phyloP scores from a whole-genome alignment of 2,797 vertebrate genomes.

The Siniperca undulata region DNA sequence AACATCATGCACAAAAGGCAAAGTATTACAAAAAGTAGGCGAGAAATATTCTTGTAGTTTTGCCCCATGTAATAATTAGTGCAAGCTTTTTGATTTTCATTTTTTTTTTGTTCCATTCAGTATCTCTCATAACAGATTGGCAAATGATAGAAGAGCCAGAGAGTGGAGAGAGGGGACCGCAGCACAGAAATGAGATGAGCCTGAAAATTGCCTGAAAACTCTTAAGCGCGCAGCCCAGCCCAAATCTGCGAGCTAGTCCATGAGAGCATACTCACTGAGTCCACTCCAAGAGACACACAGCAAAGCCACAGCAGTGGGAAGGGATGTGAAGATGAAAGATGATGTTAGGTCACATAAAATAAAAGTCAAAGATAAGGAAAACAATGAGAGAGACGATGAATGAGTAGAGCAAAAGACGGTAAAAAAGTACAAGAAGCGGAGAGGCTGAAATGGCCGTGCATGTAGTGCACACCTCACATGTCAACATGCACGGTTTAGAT shows the following conservation, averaged over 20 bases:
- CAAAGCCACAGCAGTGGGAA: constrained; percentile 75
- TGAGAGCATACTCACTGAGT: constrained; percentile 81
- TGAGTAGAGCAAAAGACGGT: constrained; percentile 14
- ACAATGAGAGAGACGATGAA: constrained; percentile 29
- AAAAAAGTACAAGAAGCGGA: constrained; percentile 10
- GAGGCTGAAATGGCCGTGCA: constrained; percentile 19
- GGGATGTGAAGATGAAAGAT: constrained; percentile 70
- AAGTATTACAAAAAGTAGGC: not conserved
- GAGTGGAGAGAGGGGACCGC: constrained; percentile 59
- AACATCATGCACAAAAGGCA: constrained; percentile 38
- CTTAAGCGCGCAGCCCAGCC: constrained; percentile 30
- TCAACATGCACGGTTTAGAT: constrained; percentile 16
- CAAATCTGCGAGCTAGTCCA: constrained; percentile 52
- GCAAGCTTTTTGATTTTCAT: constrained; percentile 14
- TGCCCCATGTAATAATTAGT: constrained; percentile 10
- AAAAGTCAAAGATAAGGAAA: constrained; percentile 47
- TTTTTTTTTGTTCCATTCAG: constrained; percentile 24
- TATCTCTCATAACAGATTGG: constrained; percentile 24
- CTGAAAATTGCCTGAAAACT: constrained; percentile 41
- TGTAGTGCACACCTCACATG: constrained; percentile 10
- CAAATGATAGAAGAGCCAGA: constrained; percentile 44
- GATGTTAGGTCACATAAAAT: constrained; percentile 49
- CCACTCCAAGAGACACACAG: constrained; percentile 75
- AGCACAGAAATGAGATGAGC: constrained; percentile 40
- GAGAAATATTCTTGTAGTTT: constrained; percentile 7